phyloP scores from a whole-genome alignment of 2,113 vertebrate species.

The Aspidoscelis tigris region DNA sequence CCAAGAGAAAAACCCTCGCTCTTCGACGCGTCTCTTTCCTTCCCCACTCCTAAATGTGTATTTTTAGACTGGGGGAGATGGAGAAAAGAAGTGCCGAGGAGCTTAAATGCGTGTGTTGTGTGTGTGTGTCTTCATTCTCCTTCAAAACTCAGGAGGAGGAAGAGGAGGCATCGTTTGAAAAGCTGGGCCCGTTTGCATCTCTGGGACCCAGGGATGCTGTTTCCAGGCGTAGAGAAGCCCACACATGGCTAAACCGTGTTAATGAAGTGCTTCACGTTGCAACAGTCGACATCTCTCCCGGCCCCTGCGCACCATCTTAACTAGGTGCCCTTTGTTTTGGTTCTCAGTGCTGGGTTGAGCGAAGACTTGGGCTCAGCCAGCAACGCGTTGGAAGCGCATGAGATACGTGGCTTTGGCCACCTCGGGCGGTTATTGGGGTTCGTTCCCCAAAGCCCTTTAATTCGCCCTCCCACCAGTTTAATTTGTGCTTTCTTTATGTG shows the following conservation, averaged over 20 bases:
- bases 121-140: too few species aligned
- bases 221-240: background rate
- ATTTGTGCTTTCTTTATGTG: background rate
- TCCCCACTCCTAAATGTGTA: background rate
- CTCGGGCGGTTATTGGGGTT: background rate
- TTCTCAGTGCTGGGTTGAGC: background rate
- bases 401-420: constrained; percentile 9
- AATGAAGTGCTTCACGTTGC: background rate
- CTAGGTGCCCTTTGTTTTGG: constrained; percentile 13
- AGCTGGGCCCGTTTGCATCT: background rate
- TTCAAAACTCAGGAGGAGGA: too few species aligned
- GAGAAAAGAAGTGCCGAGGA: background rate
- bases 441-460: background rate
- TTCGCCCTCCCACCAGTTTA: too few species aligned
- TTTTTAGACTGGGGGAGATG: background rate
- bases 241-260: background rate
- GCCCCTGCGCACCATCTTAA: background rate
- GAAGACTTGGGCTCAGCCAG: constrained; percentile 10
- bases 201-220: background rate
- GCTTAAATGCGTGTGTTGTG: background rate
- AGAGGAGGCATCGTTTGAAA: background rate
- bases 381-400: background rate
- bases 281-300: background rate
- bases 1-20: background rate
- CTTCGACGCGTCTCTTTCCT: background rate